Evolutionary conservation across 1,140 invertebrate species (phyloP), one percentile per base, ranked within the genome.

Genomic region (Trichonephila inaurata): DNA sequence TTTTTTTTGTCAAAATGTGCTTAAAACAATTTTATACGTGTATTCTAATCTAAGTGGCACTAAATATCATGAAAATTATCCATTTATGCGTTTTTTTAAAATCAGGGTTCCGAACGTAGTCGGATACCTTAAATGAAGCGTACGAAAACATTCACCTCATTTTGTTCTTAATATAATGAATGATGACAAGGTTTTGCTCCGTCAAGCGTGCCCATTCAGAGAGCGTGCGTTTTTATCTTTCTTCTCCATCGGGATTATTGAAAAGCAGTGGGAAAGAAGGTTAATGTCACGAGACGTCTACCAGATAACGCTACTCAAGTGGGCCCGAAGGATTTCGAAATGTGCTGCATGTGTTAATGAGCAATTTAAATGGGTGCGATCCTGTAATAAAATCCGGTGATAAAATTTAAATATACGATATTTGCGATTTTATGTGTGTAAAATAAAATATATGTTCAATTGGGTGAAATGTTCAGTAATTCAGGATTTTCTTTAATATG

Each of bases 91-190:
- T 0, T 28, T 28, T 28, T 28, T 28, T 28, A 28, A 28, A 28
- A n/a, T n/a, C n/a, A n/a, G n/a, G n/a, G n/a, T n/a, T n/a, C n/a
- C n/a, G n/a, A n/a, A 28, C 28, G 28, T 28, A 28, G 28, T 28
- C 28, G 28, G 28, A 40, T 81, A 2, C 7, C 58, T 60, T 85
- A 7, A 85, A 85, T 85, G 83, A 60, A 61, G 83, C 83, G 83
- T 85, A 10, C 24, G 51, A 85, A 28, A 58, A 33, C 51, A 85
- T 85, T 85, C 83, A 85, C 83, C 83, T 60, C 19, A 28, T 85
- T 85, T 85, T 85, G 51, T 61, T 61, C 83, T 28, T 85, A 85
- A 85, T 85, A 60, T 85, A 85, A 85, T 85, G 83, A 61, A 85
- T n/a, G 33, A 77, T 18, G 72, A 77, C 28, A 77, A 18, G 72